Base-by-base conservation (phyloP, 92 coral and sea anemone species). In the Siderastrea radians region DNA sequence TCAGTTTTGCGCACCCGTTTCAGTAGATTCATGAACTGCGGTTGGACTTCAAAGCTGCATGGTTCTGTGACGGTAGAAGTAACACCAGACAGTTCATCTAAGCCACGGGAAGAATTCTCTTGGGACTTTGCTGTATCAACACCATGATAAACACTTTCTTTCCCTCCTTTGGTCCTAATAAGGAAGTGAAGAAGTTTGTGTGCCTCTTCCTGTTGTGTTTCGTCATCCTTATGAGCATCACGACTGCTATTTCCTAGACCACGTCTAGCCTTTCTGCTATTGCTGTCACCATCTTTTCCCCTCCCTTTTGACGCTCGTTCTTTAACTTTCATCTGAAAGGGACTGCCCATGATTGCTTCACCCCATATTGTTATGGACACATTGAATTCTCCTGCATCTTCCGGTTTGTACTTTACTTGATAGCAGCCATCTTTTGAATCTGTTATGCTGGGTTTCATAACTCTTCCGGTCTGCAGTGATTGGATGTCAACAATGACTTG, bases 1-100 rank as follows among this genome's bases (percentile, higher is more conserved):
- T 70, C 2, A 0, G 0, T 83, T 45, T 66, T 11, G 70, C 66
- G 46, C 14, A 64, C 68, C 49, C 46, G 67, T 46, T 48, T 51
- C 4, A 91, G 82, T 51, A 91, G n/a, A 8, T 81, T 50, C 94
- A 91, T 87, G 66, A 82, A 14, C 82, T 87, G 74, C 50, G 91
- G 89, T 43, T 75, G 82, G 16, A 87, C 86, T 7, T 87, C 91
- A 67, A 91, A 75, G 66, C 49, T 17, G 79, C 4, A 3, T n/a
- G 49, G 1, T 13, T 57, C 84, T 3, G 46, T 16, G 50, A 9
- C 26, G 51, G 9, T 12, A 6, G 74, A 49, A 49, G 12, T 48
- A 14, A 66, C 65, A 64, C 51, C 2, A 26, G 54, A 13, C 16
- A 9, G 52, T 54, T 43, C 50, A 43, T 84, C 86, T 17, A 4